phyloP scores from a whole-genome alignment of 2,888 invertebrate genomes.

The Scrobipalpa atriplicella region DNA sequence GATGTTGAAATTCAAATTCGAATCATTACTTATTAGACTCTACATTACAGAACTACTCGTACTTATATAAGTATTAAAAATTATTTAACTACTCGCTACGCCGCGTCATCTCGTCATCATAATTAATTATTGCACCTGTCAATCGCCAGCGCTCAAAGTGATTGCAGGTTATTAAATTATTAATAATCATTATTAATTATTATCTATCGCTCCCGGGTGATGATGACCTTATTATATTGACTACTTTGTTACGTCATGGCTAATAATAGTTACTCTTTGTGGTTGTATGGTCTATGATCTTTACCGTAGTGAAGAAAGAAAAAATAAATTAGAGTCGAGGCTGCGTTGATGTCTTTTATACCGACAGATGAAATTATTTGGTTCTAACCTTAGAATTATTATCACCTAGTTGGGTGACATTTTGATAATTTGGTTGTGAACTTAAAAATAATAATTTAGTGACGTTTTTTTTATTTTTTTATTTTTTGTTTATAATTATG shows the following conservation, averaged over 20 bases:
- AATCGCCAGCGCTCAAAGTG: conserved; percentile 53
- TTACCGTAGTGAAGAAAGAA: not conserved
- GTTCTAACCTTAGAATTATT: no score
- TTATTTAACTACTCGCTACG: no score
- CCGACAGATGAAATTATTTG: conserved; percentile 32
- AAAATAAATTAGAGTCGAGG: not conserved
- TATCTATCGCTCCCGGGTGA: conserved; percentile 2
- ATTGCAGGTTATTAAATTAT: conserved; percentile 32
- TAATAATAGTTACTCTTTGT: conserved; percentile 13
- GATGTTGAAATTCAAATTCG: no score
- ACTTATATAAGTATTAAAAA: no score
- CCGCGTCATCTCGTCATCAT: no score
- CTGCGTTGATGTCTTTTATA: conserved; percentile 19
- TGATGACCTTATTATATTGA: conserved; percentile 15
- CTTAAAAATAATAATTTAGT: no score
- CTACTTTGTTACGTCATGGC: conserved; percentile 17
- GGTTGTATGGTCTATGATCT: not conserved
- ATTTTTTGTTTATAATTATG: no score
- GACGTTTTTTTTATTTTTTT: no score
- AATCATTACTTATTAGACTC: no score
- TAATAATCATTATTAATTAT: conserved; percentile 26
- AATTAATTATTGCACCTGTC: conserved; percentile 57
- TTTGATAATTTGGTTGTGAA: no score
- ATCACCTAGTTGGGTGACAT: no score
- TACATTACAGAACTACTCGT: no score